Evolutionary conservation across 2,797 vertebrate genomes (phyloP).

Genomic region (Schizopygopsis malacanthus): DNA sequence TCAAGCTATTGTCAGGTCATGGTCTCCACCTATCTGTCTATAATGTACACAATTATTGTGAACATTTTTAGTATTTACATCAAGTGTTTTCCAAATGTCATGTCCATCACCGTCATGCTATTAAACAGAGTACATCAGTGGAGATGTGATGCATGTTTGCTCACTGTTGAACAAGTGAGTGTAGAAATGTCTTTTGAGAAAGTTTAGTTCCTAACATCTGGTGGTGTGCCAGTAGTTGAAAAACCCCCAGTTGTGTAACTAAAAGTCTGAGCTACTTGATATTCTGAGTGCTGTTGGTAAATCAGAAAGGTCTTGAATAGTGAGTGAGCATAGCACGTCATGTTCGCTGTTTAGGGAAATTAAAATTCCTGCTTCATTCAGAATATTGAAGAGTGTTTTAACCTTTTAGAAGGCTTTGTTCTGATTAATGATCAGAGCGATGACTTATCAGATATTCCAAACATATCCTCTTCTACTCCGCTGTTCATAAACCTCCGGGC

Average conservation of each 20-base stretch:
- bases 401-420: neutral
- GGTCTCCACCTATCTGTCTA: no score
- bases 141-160: neutral
- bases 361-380: neutral
- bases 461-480: neutral
- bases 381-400: neutral
- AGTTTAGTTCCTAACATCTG: neutral
- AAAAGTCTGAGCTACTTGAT: neutral
- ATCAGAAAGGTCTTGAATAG: neutral
- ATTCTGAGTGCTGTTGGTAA: constrained; percentile 1
- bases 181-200: neutral
- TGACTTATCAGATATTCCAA: neutral
- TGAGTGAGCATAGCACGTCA: neutral
- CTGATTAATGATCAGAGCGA: neutral
- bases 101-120: neutral
- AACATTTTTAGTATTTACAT: no score
- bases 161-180: neutral
- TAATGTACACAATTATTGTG: no score
- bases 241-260: neutral
- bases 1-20: no score
- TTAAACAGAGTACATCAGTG: neutral
- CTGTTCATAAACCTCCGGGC: neutral
- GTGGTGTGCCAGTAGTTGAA: neutral
- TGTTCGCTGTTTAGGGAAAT: constrained; percentile 12
- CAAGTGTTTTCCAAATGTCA: no score